phyloP scores from a whole-genome alignment of 2,888 invertebrate genomes.

The Odontocolon sp. region DNA sequence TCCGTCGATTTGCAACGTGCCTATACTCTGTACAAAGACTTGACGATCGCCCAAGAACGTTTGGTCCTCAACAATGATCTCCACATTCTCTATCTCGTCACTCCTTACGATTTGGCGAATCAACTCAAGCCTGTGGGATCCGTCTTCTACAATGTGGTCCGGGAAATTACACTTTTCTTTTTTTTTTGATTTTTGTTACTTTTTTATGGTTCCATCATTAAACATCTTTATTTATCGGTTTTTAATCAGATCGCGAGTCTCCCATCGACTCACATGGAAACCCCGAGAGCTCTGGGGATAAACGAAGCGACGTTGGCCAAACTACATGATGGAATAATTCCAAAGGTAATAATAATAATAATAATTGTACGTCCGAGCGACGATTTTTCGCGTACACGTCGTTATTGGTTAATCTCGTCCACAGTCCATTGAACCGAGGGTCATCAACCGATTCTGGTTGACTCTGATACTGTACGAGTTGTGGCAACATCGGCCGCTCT shows the following conservation, averaged over 20 bases:
- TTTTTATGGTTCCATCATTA: too few relatives aligned
- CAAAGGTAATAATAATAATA: too few relatives aligned
- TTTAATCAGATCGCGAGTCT: conserved; percentile 85
- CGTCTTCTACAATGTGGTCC: conserved; percentile 85
- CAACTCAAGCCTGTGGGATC: conserved; percentile 82
- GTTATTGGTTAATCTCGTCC: too few relatives aligned
- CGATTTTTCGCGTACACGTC: too few relatives aligned
- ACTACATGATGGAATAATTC: conserved; percentile 73
- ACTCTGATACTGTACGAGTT: conserved; percentile 92
- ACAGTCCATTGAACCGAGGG: conserved; percentile 84
- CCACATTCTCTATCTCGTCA: conserved; percentile 94
- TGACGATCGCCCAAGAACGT: conserved; percentile 87
- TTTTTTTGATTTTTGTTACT: conserved; percentile 2
- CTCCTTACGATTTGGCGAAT: conserved; percentile 87
- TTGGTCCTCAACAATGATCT: conserved; percentile 91
- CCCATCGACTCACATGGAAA: conserved; percentile 83
- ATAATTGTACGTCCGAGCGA: too few relatives aligned
- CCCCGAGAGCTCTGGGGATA: conserved; percentile 89
- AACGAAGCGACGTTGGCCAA: conserved; percentile 83
- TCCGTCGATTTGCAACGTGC: conserved; percentile 89
- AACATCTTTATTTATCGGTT: too few relatives aligned
- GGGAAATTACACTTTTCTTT: conserved; percentile 60
- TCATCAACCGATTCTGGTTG: conserved; percentile 91
- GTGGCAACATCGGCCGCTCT: conserved; percentile 86
- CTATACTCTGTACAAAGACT: conserved; percentile 87